Base-by-base conservation (phyloP, 35 echinoderm and acorn worm species). In the Anneissia japonica region DNA sequence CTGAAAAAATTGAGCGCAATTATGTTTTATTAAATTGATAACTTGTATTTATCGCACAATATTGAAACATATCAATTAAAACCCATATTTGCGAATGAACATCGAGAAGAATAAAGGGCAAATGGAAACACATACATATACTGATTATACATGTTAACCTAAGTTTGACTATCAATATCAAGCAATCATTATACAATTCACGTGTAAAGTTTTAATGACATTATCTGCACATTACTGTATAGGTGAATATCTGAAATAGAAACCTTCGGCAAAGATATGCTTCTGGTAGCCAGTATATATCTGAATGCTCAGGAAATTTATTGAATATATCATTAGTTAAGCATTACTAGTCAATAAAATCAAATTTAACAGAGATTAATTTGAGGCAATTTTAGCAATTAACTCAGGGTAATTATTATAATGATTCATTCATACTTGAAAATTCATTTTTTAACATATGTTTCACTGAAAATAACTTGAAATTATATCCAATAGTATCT, bases 1-100 rank as follows among this genome's bases (percentile, higher is more conserved):
- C 2, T 64, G 51, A 23, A 9, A 23, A 64, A 64, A 26, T 64
- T 64, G 51, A 64, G 51, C 51, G 51, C 51, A 64, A 64, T 64
- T 64, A 64, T 64, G 51, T 64, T 64, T 64, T 64, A 64, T 64
- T 64, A 64, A 64, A 64, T 64, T 64, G 51, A 64, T 64, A 64
- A 64, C 51, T 64, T 64, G 51, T 64, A 19, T 64, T 64, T 64
- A 64, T 64, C 51, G 51, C 51, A 64, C 51, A 64, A 64, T 64
- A 23, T 64, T 64, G 51, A 64, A n/a, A 64, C 51, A 64, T 64
- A 64, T 64, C 51, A 64, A 64, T 64, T 64, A 64, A 64, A 64
- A 64, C 51, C 51, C 51, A 64, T 64, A 64, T 64, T 64, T 64
- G 51, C 51, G 51, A 64, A 64, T 64, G 5, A 64, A 64, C 51